These are phyloP conservation scores for Corythornis leucogaster DNA, from an alignment of 2,797 vertebrate species.

Conservation along the genomic window DNA sequence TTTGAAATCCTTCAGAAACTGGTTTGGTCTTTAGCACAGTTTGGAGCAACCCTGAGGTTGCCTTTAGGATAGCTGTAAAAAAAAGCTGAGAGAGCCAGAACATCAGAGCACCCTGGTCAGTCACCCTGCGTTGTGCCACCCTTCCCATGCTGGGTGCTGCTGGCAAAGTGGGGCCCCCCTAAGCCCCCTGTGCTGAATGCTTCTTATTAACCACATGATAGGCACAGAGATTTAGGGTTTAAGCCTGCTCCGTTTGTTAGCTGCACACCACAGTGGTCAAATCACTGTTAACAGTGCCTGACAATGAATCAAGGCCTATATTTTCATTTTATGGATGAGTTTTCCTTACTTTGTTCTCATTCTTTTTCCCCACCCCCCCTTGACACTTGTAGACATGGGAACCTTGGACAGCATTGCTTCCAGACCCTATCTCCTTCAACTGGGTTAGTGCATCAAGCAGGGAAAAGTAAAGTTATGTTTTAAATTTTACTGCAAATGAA, in stretches of 20 bases:
- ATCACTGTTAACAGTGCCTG: neutral
- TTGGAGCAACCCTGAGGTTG: neutral
- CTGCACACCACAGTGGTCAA: neutral
- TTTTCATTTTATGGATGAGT: slow-evolving; percentile 3
- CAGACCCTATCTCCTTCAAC: neutral
- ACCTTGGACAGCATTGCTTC: neutral
- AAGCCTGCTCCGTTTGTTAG: neutral
- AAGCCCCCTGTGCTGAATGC: neutral
- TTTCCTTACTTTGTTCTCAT: neutral
- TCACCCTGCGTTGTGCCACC: fast-evolving
- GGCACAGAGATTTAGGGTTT: neutral
- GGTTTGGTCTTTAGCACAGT: slow-evolving; percentile 23
- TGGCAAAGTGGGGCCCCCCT: neutral
- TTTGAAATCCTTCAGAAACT: slow-evolving; percentile 51
- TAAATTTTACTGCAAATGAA: slow-evolving; percentile 39
- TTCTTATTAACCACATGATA: neutral
- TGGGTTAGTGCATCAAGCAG: neutral
- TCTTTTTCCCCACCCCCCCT: neutral
- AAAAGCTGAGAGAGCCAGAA: neutral
- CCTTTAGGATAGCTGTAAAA: neutral
- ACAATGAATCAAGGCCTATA: neutral
- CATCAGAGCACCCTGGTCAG: neutral
- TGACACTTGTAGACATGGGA: neutral
- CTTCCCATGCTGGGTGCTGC: neutral
- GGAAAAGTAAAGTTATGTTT: neutral